Base-by-base conservation (phyloP, 2,888 invertebrate genomes). In the Megaustenia siamemsis region DNA sequence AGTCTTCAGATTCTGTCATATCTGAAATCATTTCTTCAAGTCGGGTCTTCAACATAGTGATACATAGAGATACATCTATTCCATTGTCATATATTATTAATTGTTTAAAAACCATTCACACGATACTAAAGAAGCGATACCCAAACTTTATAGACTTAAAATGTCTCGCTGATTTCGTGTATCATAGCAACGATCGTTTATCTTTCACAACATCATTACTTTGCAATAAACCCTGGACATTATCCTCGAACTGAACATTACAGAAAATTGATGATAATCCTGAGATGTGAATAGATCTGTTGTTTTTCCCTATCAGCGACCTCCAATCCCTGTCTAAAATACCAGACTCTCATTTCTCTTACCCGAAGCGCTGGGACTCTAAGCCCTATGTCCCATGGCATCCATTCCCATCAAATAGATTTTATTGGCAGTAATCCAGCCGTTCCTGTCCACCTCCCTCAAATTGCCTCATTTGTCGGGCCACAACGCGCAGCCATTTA, bases 401-500 rank as follows among this genome's bases (percentile, higher is more conserved):
- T 79, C 79, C 79, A 79, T 79, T 79, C 79, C 53, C 79, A 79
- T 79, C 79, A 82, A 60, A 75, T 82, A 82, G 82, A 75, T 83
- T 83, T 83, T 83, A 83, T 83, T 83, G 82, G 83, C 75, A 83
- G 76, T 83, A 75, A 77, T 73, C 66, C 71, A 18, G 76, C 10
- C 83, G 83, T 83, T 83, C 83, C 76, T 60, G 76, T 76, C 76
- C 83, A 76, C 49, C 76, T 45, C 66, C 68, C 56, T 66, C 83
- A 83, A 83, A 83, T 83, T 83, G 83, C 76, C 76, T 83, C 75
- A 83, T 83, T 83, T 83, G 83, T 83, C 68, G 66, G 83, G 83
- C 83, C 83, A 76, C 83, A 83, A 68, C 83, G 18, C 68, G 40
- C 81, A 12, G 69, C 69, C 81, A 81, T 81, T 81, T 81, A 71